Percentiles rank a stretch among this genome's conserved stretches.
Conservation (phyloP, 2,888 invertebrate genomes). For the Drosophila neonasuta region DNA sequence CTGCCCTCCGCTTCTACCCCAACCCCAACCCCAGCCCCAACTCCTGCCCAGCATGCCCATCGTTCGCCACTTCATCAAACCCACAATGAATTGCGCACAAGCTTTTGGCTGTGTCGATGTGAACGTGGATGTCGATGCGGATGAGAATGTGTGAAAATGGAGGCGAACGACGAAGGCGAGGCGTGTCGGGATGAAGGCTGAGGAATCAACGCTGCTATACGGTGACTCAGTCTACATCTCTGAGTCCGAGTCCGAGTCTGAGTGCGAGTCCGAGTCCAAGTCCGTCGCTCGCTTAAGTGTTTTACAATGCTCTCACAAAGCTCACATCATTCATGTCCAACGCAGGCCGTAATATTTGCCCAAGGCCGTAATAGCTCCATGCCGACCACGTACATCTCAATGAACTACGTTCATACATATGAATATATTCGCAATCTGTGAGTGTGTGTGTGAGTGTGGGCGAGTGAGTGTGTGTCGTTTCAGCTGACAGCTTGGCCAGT, state of each 20-base stretch:
- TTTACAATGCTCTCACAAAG: slow-evolving; percentile 71
- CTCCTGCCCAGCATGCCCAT: slow-evolving; percentile 22
- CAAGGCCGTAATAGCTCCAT: slow-evolving; percentile 58
- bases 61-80: slow-evolving; percentile 63
- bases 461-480: slow-evolving; percentile 26
- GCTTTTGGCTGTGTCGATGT: slow-evolving; percentile 47
- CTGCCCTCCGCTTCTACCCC: background rate
- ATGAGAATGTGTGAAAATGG: background rate
- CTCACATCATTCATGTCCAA: slow-evolving; percentile 73
- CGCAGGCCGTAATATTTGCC: slow-evolving; percentile 69
- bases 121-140: slow-evolving; percentile 6
- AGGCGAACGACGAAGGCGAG: background rate
- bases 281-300: slow-evolving; percentile 57
- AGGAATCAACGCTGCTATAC: slow-evolving; percentile 20
- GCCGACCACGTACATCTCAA: slow-evolving; percentile 44
- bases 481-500: slow-evolving; percentile 49
- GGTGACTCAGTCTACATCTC: slow-evolving; percentile 17
- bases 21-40: background rate
- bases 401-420: slow-evolving; percentile 20
- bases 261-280: background rate
- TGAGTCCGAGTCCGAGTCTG: background rate
- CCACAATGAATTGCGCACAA: slow-evolving; percentile 55
- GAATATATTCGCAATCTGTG: slow-evolving; percentile 5
- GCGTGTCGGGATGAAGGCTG: slow-evolving; percentile 1
- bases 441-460: background rate